A percentile compares a stretch with the other conserved stretches of the same genome.
These are phyloP conservation scores for Balearica regulorum DNA, from an alignment of 2,797 vertebrate genomes.

Conservation along the genomic window DNA sequence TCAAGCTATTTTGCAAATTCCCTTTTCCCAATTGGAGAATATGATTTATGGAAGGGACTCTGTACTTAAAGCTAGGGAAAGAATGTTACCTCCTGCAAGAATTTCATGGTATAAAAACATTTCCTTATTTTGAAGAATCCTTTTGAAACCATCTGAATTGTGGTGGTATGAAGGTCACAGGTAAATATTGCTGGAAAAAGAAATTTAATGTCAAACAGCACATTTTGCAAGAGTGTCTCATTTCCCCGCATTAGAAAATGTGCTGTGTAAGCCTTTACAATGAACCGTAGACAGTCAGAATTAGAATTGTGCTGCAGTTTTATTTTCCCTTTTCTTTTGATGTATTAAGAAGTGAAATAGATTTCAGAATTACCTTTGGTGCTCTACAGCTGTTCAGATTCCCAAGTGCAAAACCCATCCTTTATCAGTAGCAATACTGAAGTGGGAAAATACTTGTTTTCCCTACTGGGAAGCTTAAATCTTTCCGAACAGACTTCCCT, in stretches of 20 bases:
- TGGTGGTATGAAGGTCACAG: not conserved
- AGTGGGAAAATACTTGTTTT: not conserved
- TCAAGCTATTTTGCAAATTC: not conserved
- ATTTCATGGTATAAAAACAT: not conserved
- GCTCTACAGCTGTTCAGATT: not conserved
- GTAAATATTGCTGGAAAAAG: not conserved
- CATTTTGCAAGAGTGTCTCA: not conserved
- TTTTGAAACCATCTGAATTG: not conserved
- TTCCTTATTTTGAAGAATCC: not conserved
- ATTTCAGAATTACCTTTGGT: not conserved
- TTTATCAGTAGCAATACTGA: not conserved
- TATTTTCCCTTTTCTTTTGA: not conserved
- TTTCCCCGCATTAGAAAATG: not conserved
- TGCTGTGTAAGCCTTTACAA: not conserved
- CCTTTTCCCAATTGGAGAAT: not conserved
- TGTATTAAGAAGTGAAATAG: accelerated
- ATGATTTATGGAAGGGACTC: not conserved
- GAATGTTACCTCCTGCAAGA: not conserved
- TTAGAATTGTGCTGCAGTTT: not conserved
- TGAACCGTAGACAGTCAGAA: not conserved
- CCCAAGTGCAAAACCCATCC: not conserved
- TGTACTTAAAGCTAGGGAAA: not conserved
- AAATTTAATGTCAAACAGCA: not conserved
- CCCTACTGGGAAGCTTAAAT: not conserved
- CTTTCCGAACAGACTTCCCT: not conserved